A percentile compares a stretch with the other conserved stretches of the same genome.
Evolutionary conservation across 2,888 invertebrate genomes (phyloP).

Genomic region (Acheta domesticus): DNA sequence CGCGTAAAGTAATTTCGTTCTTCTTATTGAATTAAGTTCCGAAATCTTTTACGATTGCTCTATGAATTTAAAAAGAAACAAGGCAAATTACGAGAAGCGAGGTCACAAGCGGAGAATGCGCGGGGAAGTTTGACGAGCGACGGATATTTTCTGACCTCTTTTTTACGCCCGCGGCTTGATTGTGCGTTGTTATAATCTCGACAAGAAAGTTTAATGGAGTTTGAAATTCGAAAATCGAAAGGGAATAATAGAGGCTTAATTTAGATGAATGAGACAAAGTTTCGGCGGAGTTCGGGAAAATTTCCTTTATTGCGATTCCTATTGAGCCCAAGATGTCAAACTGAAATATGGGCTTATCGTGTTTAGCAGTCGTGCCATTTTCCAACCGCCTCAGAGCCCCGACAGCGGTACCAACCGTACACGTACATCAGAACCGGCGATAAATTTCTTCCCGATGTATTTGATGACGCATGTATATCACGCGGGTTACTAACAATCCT

Average conservation of each 20-base stretch:
- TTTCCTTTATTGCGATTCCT: too few relatives aligned
- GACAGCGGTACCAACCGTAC: neutral
- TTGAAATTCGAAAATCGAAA: conserved; percentile 18
- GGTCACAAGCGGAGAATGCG: neutral
- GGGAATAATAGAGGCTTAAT: neutral
- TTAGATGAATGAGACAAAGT: too few relatives aligned
- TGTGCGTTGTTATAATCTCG: neutral
- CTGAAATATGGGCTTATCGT: neutral
- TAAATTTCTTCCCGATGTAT: neutral
- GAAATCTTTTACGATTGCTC: neutral
- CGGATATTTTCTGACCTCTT: neutral
- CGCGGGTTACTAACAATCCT: neutral
- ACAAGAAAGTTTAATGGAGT: neutral
- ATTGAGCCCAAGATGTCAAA: too few relatives aligned
- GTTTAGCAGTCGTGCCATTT: neutral
- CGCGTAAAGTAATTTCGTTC: neutral
- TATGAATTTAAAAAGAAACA: conserved; percentile 18
- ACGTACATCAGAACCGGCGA: neutral
- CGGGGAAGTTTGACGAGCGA: neutral
- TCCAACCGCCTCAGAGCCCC: neutral
- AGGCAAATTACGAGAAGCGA: neutral
- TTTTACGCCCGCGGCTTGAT: neutral
- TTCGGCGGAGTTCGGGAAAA: too few relatives aligned
- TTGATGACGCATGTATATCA: neutral
- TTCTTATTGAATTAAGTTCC: conserved; percentile 18